Evolutionary conservation across 2,888 invertebrate species (phyloP).

Genomic region (Criorhina ranunculi): DNA sequence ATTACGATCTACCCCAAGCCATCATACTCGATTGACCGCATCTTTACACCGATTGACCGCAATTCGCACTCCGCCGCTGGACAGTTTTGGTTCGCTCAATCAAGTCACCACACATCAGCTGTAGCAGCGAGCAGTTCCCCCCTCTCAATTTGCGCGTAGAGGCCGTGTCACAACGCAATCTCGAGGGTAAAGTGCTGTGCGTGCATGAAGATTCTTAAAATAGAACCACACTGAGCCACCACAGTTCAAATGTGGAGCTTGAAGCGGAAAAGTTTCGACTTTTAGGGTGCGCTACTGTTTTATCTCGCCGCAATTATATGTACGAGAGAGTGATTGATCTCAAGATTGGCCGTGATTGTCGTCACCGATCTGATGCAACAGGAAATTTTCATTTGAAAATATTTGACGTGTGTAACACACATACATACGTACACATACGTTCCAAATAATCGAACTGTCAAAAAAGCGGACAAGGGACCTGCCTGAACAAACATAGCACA

Average conservation of each 20-base stretch:
- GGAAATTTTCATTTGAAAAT: conserved; percentile 32
- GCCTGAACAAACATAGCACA: background rate
- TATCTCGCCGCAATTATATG: conserved; percentile 21
- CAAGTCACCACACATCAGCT: conserved; percentile 39
- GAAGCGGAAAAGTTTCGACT: conserved; percentile 27
- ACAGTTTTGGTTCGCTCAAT: conserved; percentile 10
- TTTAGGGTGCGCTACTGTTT: conserved; percentile 21
- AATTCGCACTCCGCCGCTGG: conserved; percentile 28
- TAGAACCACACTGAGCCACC: conserved; percentile 36
- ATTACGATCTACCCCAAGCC: background rate
- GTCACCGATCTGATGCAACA: conserved; percentile 36
- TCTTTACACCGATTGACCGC: conserved; percentile 35
- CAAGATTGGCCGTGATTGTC: conserved; percentile 17
- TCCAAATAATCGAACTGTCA: conserved; percentile 58
- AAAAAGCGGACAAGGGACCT: conserved; percentile 53
- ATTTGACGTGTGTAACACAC: too few relatives aligned
- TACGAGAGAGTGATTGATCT: conserved; percentile 22
- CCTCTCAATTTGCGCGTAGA: conserved; percentile 36
- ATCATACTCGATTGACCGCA: conserved; percentile 11
- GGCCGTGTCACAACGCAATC: conserved; percentile 30
- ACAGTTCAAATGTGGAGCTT: conserved; percentile 14
- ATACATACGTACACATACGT: background rate
- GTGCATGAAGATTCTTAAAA: conserved; percentile 43
- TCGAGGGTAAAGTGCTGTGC: conserved; percentile 25
- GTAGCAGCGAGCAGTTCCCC: conserved; percentile 12